Percentiles rank a stretch among this genome's conserved stretches.
Evolutionary conservation across 2,797 vertebrate species (phyloP).

Genomic region (Micromesistius poutassou): DNA sequence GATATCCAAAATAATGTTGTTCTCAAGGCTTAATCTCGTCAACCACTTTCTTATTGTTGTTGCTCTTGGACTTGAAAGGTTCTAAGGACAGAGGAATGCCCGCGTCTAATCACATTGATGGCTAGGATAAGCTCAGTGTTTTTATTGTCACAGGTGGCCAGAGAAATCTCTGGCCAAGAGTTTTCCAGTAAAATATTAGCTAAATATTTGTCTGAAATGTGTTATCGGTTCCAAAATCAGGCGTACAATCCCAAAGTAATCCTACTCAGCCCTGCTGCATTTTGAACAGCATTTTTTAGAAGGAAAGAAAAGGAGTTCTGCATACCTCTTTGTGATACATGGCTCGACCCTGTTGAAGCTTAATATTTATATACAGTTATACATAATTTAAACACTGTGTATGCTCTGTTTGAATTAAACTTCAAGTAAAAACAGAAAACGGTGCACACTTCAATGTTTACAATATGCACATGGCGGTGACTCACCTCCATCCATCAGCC

Average conservation of each 20-base stretch:
- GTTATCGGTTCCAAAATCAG: slow-evolving; percentile 10
- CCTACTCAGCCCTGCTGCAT: background rate
- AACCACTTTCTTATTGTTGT: background rate
- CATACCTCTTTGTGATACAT: slow-evolving; percentile 1
- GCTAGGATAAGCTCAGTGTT: slow-evolving; percentile 10
- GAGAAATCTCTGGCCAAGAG: slow-evolving; percentile 6
- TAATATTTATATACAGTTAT: background rate
- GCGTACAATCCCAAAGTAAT: background rate
- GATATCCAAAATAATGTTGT: background rate
- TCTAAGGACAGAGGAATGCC: background rate
- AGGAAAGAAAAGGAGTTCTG: background rate
- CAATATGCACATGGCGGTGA: background rate
- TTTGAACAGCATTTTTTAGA: background rate
- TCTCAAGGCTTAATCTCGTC: background rate
- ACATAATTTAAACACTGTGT: background rate
- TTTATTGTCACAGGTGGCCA: slow-evolving; percentile 13
- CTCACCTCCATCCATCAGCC: background rate
- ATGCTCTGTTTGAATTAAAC: too few relatives aligned
- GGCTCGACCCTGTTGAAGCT: background rate
- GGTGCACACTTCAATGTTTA: background rate
- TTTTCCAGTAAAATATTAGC: slow-evolving; percentile 10
- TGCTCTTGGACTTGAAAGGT: background rate
- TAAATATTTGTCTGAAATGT: slow-evolving; percentile 37
- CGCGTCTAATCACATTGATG: slow-evolving; percentile 11
- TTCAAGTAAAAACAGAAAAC: too few relatives aligned